Evolutionary conservation across 2,113 vertebrate species (phyloP).

Genomic region (Procavia capensis): DNA sequence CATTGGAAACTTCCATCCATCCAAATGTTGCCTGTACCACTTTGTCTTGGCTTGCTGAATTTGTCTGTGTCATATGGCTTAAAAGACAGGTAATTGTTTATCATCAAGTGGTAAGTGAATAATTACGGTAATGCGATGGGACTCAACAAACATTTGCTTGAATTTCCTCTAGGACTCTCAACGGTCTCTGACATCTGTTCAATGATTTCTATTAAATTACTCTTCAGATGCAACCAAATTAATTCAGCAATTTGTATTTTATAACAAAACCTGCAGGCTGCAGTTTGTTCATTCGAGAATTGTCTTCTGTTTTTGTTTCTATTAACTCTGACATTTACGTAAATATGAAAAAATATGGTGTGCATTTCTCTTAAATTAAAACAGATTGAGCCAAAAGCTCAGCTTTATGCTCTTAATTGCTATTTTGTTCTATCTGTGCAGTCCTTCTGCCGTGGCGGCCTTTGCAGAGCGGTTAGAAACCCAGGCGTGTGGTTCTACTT

Average conservation of each 20-base stretch:
- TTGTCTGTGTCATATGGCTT: background rate
- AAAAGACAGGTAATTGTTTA: background rate
- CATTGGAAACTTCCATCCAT: accelerated
- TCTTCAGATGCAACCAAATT: slow-evolving; percentile 51
- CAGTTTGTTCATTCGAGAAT: background rate
- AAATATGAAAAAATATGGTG: slow-evolving; percentile 61
- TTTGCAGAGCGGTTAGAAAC: slow-evolving; percentile 62
- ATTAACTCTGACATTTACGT: slow-evolving; percentile 62
- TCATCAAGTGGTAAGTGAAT: background rate
- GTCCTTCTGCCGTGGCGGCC: slow-evolving; percentile 28
- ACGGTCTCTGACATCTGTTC: background rate
- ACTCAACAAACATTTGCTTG: background rate
- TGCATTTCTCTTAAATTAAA: slow-evolving; percentile 70
- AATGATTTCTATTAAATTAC: slow-evolving; percentile 18
- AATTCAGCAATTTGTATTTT: slow-evolving; percentile 61
- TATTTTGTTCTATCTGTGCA: slow-evolving; percentile 74
- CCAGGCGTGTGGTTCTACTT: slow-evolving; percentile 85
- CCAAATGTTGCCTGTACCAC: accelerated
- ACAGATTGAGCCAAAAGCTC: slow-evolving; percentile 65
- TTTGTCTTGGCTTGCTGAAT: background rate
- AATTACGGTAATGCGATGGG: background rate
- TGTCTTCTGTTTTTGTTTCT: slow-evolving; percentile 57
- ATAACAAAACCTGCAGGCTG: slow-evolving; percentile 17
- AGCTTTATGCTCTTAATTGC: slow-evolving; percentile 61
- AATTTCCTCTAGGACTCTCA: background rate